phyloP scores from a whole-genome alignment of 2,797 vertebrate genomes.

The Diceros bicornis region DNA sequence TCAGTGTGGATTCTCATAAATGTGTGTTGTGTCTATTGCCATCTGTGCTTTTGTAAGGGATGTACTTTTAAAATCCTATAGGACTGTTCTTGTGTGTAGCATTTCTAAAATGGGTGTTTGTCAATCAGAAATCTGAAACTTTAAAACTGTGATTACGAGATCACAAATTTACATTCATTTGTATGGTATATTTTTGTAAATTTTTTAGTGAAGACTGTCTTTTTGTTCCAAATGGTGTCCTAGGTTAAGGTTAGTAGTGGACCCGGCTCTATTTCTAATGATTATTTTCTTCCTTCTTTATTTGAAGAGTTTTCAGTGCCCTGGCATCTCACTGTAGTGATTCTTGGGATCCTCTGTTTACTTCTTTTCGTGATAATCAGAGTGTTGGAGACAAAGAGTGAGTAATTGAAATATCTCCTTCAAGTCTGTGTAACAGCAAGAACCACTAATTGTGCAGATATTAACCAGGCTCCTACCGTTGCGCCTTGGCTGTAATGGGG shows the following conservation, averaged over 20 bases:
- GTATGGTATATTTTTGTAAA: background rate
- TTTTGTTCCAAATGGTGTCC: background rate
- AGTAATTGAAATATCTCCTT: constrained; percentile 55
- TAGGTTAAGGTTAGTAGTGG: background rate
- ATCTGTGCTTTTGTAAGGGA: background rate
- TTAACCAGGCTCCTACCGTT: background rate
- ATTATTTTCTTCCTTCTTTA: background rate
- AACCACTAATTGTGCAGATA: background rate
- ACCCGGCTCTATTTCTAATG: background rate
- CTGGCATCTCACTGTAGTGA: background rate
- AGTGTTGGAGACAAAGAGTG: constrained; percentile 40
- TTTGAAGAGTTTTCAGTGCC: constrained; percentile 40
- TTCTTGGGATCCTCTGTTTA: constrained; percentile 68
- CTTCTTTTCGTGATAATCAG: background rate
- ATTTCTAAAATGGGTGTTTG: background rate
- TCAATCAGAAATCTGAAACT: background rate
- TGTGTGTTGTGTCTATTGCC: background rate
- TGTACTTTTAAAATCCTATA: background rate
- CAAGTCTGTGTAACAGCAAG: background rate
- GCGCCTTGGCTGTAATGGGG: background rate
- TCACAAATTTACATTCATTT: background rate
- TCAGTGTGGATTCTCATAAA: background rate
- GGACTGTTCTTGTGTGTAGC: background rate
- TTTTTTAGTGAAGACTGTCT: background rate
- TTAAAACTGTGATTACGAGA: background rate